A percentile compares a stretch with the other conserved stretches of the same genome.
These are phyloP conservation scores for Halictus ligatus DNA, from an alignment of 2,888 invertebrate species.

Conservation along the genomic window DNA sequence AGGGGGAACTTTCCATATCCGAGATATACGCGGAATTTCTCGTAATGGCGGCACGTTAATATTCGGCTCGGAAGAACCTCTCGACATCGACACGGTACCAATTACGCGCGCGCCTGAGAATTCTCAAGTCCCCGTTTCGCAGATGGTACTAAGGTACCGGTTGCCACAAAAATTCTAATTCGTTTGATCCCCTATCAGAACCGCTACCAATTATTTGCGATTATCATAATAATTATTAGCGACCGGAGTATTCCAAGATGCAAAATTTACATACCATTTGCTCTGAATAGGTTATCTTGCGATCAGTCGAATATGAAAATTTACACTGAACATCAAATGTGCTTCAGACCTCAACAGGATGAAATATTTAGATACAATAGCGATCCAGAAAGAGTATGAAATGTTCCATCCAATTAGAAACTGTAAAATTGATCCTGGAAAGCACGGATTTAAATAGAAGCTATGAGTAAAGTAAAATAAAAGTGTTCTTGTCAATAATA, in stretches of 20 bases:
- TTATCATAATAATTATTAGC: not conserved
- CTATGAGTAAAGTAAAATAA: too few species aligned
- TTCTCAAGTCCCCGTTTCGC: constrained; percentile 28
- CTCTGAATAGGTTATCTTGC: not conserved
- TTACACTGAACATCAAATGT: not conserved
- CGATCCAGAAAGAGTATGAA: not conserved
- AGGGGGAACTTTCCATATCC: constrained; percentile 35
- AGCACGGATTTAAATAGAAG: not conserved
- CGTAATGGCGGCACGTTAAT: constrained; percentile 44
- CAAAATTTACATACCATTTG: not conserved
- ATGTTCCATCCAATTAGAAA: not conserved
- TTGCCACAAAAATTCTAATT: not conserved
- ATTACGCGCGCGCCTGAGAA: constrained; percentile 18
- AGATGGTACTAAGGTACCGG: not conserved
- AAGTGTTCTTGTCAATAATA: too few species aligned
- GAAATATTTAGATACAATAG: not conserved
- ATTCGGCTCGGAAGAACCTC: constrained; percentile 51
- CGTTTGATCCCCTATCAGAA: not conserved
- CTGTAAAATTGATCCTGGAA: too few species aligned
- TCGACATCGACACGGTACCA: constrained; percentile 36
- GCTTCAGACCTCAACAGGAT: not conserved
- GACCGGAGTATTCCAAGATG: not conserved
- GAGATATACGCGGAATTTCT: constrained; percentile 27
- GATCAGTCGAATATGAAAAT: not conserved
- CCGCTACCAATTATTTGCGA: not conserved